Percentiles rank a stretch among this genome's conserved stretches.
phyloP scores from a whole-genome alignment of 1,140 invertebrate species.

The Triops cancriformis region DNA sequence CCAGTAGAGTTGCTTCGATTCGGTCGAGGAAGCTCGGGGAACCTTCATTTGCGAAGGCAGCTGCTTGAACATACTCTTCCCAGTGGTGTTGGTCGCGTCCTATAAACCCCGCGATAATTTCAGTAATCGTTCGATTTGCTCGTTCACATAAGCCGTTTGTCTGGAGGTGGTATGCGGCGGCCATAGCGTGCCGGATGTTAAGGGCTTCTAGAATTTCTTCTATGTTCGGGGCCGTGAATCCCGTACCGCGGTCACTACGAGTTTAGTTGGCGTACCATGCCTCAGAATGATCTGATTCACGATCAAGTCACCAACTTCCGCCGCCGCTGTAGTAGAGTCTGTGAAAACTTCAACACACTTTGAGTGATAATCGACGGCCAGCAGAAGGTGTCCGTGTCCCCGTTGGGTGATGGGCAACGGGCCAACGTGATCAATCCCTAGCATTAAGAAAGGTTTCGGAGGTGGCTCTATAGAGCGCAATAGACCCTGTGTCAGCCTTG shows the following conservation, averaged over 20 bases:
- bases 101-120: slow-evolving; percentile 31
- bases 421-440: slow-evolving; percentile 37
- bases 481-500: neutral
- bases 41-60: slow-evolving; percentile 36
- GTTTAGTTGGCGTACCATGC: slow-evolving; percentile 28
- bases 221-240: slow-evolving; percentile 26
- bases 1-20: too few species aligned
- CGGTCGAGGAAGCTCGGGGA: too few species aligned
- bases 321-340: slow-evolving; percentile 30
- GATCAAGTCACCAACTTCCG: slow-evolving; percentile 32
- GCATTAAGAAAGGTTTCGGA: slow-evolving; percentile 31
- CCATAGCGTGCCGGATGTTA: slow-evolving; percentile 23
- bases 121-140: slow-evolving; percentile 29
- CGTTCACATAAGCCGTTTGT: slow-evolving; percentile 31
- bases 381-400: slow-evolving; percentile 34
- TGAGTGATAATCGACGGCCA: slow-evolving; percentile 35
- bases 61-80: slow-evolving; percentile 33
- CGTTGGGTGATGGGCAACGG: slow-evolving; percentile 31
- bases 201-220: slow-evolving; percentile 15
- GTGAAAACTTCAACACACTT: slow-evolving; percentile 34
- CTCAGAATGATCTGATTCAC: slow-evolving; percentile 29
- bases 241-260: slow-evolving; percentile 31
- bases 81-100: slow-evolving; percentile 33
- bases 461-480: slow-evolving; percentile 25
- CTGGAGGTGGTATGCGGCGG: too few species aligned